Base-by-base conservation (phyloP, 2,797 vertebrate species). In the Mormyrops attenuatus region DNA sequence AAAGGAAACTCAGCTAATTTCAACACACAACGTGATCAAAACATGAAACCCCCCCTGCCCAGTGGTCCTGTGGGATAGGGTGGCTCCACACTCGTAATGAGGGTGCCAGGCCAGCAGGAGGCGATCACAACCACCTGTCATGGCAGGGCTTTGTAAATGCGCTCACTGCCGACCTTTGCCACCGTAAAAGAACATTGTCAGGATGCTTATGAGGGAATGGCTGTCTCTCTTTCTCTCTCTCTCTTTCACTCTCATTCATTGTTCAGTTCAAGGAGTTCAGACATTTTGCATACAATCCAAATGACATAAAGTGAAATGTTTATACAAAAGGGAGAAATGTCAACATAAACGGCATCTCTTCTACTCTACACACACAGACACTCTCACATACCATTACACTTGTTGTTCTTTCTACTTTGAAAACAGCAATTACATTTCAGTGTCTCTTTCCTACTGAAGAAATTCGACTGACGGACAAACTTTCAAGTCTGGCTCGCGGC, bases 1-100 rank as follows among this genome's bases (percentile, higher is more conserved):
- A 30, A 38, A 8, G 66, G 22, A 63, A 63, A 26, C 8, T 26
- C 60, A 26, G 60, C 60, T 63, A 63, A 63, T 63, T 11, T 63
- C 60, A 63, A 63, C 60, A 63, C n/a, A 3, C 60, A 22, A 26
- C 60, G 11, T n/a, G n/a, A 41, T 57, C 84, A 11, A 49, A 55
- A 88, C 11, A 13, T 5, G 38, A 86, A 49, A 11, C 3, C 26
- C 49, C 6, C 50, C 87, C 1, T 0, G 38, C 20, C 89, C 44
- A 53, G 22, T 89, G 91, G 89, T 89, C 90, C 44, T 7, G 52
- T 90, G 53, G 86, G 57, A 91, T 50, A 85, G 47, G 30, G 82
- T 38, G 85, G 5, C 34, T 88, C 85, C 50, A 77, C 88, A 69
- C 38, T 50, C 26, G 30, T 92, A 92, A 93, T 92, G 90, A 92